Conservation (phyloP, 2,113 vertebrate genomes). For the Clarias macrocephalus region DNA sequence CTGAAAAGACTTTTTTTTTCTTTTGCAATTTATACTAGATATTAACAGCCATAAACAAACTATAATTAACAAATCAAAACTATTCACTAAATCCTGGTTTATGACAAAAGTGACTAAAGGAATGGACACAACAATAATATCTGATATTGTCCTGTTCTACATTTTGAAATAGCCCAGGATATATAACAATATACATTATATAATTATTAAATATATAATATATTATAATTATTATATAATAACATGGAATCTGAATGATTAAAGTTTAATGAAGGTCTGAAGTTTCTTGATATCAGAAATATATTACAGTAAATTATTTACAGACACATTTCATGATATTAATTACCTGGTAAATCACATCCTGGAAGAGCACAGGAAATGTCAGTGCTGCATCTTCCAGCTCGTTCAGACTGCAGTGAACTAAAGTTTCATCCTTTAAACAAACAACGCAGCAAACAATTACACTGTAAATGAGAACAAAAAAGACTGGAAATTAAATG, state of each 20-base stretch:
- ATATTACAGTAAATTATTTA: background rate
- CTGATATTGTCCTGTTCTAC: too few species aligned
- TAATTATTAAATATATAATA: too few species aligned
- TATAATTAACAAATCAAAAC: background rate
- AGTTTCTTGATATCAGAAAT: background rate
- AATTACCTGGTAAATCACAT: conserved; percentile 97
- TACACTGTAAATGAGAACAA: too few species aligned
- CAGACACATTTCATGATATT: background rate
- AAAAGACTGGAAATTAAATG: background rate
- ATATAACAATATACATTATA: too few species aligned
- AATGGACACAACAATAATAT: too few species aligned
- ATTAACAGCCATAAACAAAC: background rate
- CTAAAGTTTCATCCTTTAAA: conserved; percentile 94
- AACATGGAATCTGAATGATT: background rate
- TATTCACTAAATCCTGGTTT: too few species aligned
- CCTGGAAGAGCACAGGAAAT: conserved; percentile 98
- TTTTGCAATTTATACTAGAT: background rate
- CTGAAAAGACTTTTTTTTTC: too few species aligned
- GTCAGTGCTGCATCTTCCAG: conserved; percentile 97
- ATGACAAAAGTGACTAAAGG: too few species aligned
- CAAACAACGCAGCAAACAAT: conserved; percentile 13
- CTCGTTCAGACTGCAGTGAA: conserved; percentile 98
- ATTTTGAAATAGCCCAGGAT: too few species aligned
- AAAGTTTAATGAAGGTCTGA: background rate
- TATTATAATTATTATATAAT: background rate